Base-by-base conservation (phyloP, 2,888 invertebrate species). In the Dicyrtomina minuta region DNA sequence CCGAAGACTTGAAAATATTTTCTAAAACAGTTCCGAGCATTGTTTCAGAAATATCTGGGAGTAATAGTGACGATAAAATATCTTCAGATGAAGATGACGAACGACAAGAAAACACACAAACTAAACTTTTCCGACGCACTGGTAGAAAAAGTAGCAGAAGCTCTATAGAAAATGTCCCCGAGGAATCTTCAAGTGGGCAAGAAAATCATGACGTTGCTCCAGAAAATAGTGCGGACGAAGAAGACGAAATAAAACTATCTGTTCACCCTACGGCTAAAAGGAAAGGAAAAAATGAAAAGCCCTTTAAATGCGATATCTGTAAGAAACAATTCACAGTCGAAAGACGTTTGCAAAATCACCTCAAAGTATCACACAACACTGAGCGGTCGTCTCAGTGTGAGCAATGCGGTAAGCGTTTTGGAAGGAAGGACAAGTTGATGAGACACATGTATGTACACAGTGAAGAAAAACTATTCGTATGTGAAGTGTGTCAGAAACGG, bases 361-460 rank as follows among this genome's bases (percentile, higher is more conserved):
- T n/a, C 24, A 70, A 68, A 56, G 58, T 73, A 4, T 68, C 72
- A 3, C 74, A 74, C 43, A 64, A 43, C 22, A 22, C 64, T 0
- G 73, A 73, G 26, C 67, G 66, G 0, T 46, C 44, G 6, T 72
- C 72, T 0, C 72, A 73, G 39, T 75, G 75, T 60, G 75, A 75
- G 58, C 72, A 75, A 55, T 75, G 75, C 56, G 76, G 76, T 8
- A 74, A 74, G 44, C 62, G 71, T n/a, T 74, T 76, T 60, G 70
- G 72, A 17, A 69, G 73, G 6, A 69, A 68, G 20, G 76, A 76
- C 46, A 74, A 73, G 33, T 64, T 76, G 12, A 66, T 70, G 62
- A 65, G 76, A 13, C 76, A 76, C 64, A 76, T 76, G 76, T 73
- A 68, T 26, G 76, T 76, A 17, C 76, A 76, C 67, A 55, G 49